A percentile compares a stretch with the other conserved stretches of the same genome.
phyloP scores from a whole-genome alignment of 2,888 invertebrate genomes.

The Parnassius orleans region DNA sequence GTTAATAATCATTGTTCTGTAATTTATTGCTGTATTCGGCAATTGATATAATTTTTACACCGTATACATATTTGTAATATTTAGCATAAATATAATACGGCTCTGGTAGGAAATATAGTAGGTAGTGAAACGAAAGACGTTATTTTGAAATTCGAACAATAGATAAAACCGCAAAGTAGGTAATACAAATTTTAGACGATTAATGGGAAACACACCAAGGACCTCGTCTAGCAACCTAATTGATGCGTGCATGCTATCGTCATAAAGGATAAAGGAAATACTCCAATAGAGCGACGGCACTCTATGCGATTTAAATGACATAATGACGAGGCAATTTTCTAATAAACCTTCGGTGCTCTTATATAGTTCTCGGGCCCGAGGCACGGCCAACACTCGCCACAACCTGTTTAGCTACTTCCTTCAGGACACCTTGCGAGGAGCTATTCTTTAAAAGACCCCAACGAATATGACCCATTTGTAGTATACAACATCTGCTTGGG shows the following conservation, averaged over 20 bases:
- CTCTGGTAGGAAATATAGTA: too few species aligned
- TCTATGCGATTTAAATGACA: slow-evolving; percentile 82
- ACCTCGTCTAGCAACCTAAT: slow-evolving; percentile 67
- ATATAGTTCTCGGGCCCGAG: slow-evolving; percentile 69
- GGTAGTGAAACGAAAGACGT: too few species aligned
- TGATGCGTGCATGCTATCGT: slow-evolving; percentile 71
- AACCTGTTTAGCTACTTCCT: slow-evolving; percentile 76
- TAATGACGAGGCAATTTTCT: slow-evolving; percentile 81
- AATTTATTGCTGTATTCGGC: too few species aligned
- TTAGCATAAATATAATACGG: too few species aligned
- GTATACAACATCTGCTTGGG: background rate
- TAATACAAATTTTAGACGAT: slow-evolving; percentile 6
- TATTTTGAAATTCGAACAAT: too few species aligned
- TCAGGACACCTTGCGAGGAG: slow-evolving; percentile 58
- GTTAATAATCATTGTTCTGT: too few species aligned
- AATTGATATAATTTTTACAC: too few species aligned
- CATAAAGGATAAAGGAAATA: slow-evolving; percentile 80
- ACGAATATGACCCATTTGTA: slow-evolving; percentile 21
- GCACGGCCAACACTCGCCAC: slow-evolving; percentile 62
- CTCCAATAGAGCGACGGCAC: slow-evolving; percentile 78
- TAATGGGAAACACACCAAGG: slow-evolving; percentile 48
- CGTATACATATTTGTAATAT: too few species aligned
- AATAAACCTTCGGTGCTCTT: slow-evolving; percentile 79
- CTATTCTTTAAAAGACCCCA: slow-evolving; percentile 35
- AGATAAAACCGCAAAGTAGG: background rate